These are phyloP conservation scores for Noctuana brunneofusca DNA, from an alignment of 2,888 invertebrate genomes.

Conservation along the genomic window DNA sequence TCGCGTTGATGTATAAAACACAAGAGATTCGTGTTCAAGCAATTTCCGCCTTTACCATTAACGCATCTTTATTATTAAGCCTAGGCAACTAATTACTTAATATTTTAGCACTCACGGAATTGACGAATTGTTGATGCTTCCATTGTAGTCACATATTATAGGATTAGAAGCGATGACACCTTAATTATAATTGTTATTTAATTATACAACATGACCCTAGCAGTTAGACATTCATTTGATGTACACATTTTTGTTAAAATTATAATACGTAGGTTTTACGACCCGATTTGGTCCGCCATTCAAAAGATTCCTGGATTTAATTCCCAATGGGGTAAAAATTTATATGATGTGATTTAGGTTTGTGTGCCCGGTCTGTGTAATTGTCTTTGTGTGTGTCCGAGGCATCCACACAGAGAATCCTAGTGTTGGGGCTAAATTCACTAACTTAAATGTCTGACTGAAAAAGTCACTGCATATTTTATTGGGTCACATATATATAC, in stretches of 20 bases:
- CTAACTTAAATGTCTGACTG: neutral
- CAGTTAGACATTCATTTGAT: conserved; percentile 26
- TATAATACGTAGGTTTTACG: too few species aligned
- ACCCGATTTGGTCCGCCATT: too few species aligned
- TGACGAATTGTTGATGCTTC: conserved; percentile 78
- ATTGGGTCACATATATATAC: conserved; percentile 25
- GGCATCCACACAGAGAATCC: too few species aligned
- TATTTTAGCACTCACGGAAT: conserved; percentile 78
- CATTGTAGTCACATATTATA: conserved; percentile 52
- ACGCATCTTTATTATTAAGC: conserved; percentile 62
- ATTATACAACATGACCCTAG: neutral
- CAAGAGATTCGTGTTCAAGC: conserved; percentile 46
- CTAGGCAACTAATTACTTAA: conserved; percentile 59
- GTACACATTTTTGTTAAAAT: too few species aligned
- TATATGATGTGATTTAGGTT: too few species aligned
- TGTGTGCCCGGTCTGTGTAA: too few species aligned
- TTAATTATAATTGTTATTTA: conserved; percentile 32
- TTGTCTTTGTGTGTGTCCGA: too few species aligned
- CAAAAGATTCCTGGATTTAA: too few species aligned
- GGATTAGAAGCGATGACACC: conserved; percentile 36
- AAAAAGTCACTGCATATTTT: neutral
- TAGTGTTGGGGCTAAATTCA: neutral
- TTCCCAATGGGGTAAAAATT: too few species aligned
- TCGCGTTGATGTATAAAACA: conserved; percentile 5
- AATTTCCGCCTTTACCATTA: conserved; percentile 57